phyloP scores from a whole-genome alignment of 1,140 invertebrate genomes.

The Gyrodactylus bullatarudis region DNA sequence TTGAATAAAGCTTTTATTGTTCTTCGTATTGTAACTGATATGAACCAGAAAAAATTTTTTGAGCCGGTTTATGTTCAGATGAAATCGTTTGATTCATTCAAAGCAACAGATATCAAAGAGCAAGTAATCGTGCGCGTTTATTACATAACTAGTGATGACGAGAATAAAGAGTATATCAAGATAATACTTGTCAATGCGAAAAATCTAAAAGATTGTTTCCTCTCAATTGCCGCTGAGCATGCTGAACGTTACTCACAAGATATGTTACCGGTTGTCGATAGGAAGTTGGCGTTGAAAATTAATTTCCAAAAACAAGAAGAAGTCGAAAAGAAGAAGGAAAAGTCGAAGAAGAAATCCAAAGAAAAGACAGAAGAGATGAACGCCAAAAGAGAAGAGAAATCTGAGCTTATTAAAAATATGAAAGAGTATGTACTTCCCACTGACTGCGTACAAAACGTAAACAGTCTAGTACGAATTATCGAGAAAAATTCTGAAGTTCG shows the following conservation, averaged over 20 bases:
- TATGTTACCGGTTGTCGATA: not conserved
- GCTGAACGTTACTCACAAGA: not conserved
- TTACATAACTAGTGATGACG: not conserved
- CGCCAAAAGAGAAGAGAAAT: not conserved
- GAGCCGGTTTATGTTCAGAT: not conserved
- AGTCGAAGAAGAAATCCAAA: not conserved
- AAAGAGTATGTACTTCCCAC: not conserved
- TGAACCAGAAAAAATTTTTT: not conserved
- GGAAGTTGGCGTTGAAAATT: not conserved
- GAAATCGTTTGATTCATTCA: not conserved
- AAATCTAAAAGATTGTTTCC: too few species aligned
- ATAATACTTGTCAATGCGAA: too few species aligned
- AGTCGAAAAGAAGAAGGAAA: not conserved
- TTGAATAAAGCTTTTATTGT: not conserved
- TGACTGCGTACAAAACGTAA: not conserved
- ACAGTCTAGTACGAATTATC: too few species aligned
- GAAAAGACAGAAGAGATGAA: not conserved
- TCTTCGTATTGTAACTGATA: not conserved
- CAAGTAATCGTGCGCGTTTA: not conserved
- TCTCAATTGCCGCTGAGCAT: too few species aligned
- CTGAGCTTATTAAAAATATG: not conserved
- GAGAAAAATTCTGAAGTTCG: too few species aligned
- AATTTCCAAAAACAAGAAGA: not conserved
- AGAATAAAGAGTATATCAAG: not conserved
- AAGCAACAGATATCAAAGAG: not conserved